These are phyloP conservation scores for Lepisosteus oculatus DNA, from an alignment of 2,113 vertebrate genomes.

Conservation along the genomic window DNA sequence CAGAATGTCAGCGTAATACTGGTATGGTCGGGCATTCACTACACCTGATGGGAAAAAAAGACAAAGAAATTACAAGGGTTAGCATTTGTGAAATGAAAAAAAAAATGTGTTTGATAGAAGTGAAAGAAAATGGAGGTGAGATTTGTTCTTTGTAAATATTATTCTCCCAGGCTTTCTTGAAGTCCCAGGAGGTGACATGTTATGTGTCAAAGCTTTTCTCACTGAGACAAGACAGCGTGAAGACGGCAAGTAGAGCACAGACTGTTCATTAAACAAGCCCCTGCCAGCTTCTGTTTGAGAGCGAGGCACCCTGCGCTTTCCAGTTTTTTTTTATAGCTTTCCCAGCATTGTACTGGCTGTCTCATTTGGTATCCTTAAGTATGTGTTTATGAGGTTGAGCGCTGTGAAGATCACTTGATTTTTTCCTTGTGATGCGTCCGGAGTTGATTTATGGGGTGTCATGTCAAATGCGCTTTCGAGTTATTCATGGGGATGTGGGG, in stretches of 20 bases:
- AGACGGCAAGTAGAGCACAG: background rate
- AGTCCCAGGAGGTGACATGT: background rate
- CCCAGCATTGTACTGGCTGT: constrained; percentile 6
- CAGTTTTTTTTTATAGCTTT: background rate
- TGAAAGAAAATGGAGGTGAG: background rate
- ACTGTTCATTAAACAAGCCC: background rate
- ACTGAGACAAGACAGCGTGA: background rate
- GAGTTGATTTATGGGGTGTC: constrained; percentile 61
- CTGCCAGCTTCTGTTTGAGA: background rate
- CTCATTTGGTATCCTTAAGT: constrained; percentile 38
- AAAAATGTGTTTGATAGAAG: too few species aligned
- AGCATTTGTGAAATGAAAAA: too few species aligned
- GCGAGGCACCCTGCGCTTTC: background rate
- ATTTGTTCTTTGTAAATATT: background rate
- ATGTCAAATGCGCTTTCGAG: constrained; percentile 59
- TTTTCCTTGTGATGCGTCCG: constrained; percentile 30
- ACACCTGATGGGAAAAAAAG: too few species aligned
- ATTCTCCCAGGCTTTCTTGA: background rate
- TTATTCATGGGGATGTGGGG: constrained; percentile 52
- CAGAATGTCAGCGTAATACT: too few species aligned
- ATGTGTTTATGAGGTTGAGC: constrained; percentile 45
- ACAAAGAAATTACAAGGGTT: too few species aligned
- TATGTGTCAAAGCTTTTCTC: background rate
- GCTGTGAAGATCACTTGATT: constrained; percentile 38
- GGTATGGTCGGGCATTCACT: too few species aligned